Evolutionary conservation across 2,888 invertebrate genomes (phyloP).

Genomic region (Hypselothyrea guttata): DNA sequence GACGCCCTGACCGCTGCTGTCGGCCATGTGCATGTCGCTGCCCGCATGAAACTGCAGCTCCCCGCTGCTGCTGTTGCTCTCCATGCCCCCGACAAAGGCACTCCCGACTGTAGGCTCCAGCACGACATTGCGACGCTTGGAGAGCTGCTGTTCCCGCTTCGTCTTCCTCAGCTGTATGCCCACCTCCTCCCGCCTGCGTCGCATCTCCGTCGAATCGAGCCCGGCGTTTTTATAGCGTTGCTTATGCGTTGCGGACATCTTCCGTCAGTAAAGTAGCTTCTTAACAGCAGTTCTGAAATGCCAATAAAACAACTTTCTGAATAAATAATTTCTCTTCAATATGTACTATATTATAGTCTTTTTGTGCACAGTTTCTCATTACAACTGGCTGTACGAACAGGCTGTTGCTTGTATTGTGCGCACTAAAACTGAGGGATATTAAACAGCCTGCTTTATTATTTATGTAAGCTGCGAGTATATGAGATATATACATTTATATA

Average conservation of each 20-base stretch:
- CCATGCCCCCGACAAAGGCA: constrained; percentile 76
- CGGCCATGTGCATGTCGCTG: constrained; percentile 64
- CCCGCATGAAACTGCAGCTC: constrained; percentile 68
- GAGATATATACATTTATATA: too few species aligned
- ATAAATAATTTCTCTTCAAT: too few species aligned
- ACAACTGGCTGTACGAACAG: too few species aligned
- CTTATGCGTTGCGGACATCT: constrained; percentile 92
- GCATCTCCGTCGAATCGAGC: constrained; percentile 94
- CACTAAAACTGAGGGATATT: too few species aligned
- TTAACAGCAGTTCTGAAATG: constrained; percentile 18
- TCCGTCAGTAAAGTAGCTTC: constrained; percentile 6
- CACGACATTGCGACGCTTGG: constrained; percentile 93
- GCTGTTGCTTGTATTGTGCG: too few species aligned
- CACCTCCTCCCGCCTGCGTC: constrained; percentile 96
- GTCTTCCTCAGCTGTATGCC: constrained; percentile 97
- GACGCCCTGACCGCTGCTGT: constrained; percentile 48
- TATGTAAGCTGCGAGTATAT: too few species aligned
- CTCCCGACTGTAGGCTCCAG: constrained; percentile 80
- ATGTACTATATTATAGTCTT: too few species aligned
- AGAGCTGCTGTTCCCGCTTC: constrained; percentile 96
- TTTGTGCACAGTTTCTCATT: too few species aligned
- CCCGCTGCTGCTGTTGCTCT: constrained; percentile 39
- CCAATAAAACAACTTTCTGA: too few species aligned
- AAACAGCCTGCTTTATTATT: too few species aligned
- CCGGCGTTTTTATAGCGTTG: constrained; percentile 97